Evolutionary conservation across 2,113 vertebrate genomes (phyloP), one percentile per base, ranked within the genome.

Genomic region (Ancistrus triradiatus): DNA sequence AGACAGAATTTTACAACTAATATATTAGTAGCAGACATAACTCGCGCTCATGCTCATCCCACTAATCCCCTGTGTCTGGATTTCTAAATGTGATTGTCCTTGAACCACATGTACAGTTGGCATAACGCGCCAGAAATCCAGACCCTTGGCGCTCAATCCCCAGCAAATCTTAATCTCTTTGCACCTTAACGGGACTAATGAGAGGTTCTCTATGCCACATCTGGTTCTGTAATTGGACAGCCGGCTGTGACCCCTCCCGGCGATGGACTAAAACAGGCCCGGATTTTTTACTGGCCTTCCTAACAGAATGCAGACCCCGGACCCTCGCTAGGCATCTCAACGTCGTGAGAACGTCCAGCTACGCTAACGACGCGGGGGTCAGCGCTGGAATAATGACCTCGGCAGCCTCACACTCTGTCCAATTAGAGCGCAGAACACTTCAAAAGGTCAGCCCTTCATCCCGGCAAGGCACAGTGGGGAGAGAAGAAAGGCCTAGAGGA

Each of bases 291-390:
- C 59, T 38, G 63, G 58, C 31, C 58, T 24, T 21, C 42, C 73
- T 71, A 75, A 75, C 68, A 56, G 64, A 71, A 68, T 75, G 68
- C 73, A 75, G 73, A 75, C 68, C 63, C 68, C 14, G 42, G 40
- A 59, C 64, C 42, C 25, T 40, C 49, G 35, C 22, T 49, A 33
- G 17, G 31, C 4, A 40, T 58, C 37, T 59, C 60, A 50, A 51
- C 43, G 25, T 31, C 18, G 59, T 67, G 59, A 66, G 65, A 68
- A 75, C 1, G 64, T 7, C 40, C 22, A 17, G 18, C 52, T 44
- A 31, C 50, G 31, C 42, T 65, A 73, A 73, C 49, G 35, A 64
- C 31, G n/a, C 37, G 59, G 47, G 64, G 67, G 67, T 60, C 58
- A 60, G 60, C 3, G 1, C 59, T 19, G 27, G 28, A 73, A 73